A percentile compares a stretch with the other conserved stretches of the same genome.
These are phyloP conservation scores for Pygathrix nemaeus DNA, from an alignment of 2,113 vertebrate species.

Conservation along the genomic window DNA sequence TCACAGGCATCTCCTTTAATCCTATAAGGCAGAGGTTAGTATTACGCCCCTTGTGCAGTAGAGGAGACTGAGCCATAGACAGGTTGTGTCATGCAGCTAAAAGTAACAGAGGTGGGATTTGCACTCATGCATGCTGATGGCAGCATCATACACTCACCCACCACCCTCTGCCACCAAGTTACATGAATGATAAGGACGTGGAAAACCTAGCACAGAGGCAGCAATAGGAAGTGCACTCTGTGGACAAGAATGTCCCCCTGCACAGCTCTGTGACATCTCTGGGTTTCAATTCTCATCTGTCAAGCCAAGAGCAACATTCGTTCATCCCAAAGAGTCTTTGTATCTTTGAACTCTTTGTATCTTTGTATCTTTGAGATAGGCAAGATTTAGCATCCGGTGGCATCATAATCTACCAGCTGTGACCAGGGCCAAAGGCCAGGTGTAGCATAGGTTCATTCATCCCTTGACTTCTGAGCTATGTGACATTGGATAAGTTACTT, in stretches of 20 bases:
- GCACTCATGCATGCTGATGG: no score
- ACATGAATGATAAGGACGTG: fast-evolving
- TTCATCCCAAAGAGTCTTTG: not conserved
- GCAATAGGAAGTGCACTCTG: no score
- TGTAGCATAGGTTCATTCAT: not conserved
- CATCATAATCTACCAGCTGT: not conserved
- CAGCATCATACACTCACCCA: not conserved
- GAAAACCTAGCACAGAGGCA: not conserved
- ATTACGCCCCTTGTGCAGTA: not conserved
- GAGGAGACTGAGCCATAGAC: not conserved
- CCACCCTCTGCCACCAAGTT: not conserved
- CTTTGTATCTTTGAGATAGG: not conserved
- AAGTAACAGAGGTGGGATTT: not conserved
- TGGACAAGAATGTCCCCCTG: not conserved
- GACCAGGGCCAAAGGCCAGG: not conserved
- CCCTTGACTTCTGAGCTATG: not conserved
- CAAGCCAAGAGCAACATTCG: not conserved
- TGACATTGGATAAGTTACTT: not conserved
- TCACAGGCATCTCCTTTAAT: not conserved
- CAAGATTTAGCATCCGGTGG: not conserved
- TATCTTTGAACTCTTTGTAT: not conserved
- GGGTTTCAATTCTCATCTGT: not conserved
- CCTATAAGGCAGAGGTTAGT: not conserved
- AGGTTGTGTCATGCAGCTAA: not conserved
- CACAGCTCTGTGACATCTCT: not conserved